Percentiles rank a stretch among this genome's conserved stretches.
Evolutionary conservation across 2,888 invertebrate genomes (phyloP).

Genomic region (Agrotis clavis): DNA sequence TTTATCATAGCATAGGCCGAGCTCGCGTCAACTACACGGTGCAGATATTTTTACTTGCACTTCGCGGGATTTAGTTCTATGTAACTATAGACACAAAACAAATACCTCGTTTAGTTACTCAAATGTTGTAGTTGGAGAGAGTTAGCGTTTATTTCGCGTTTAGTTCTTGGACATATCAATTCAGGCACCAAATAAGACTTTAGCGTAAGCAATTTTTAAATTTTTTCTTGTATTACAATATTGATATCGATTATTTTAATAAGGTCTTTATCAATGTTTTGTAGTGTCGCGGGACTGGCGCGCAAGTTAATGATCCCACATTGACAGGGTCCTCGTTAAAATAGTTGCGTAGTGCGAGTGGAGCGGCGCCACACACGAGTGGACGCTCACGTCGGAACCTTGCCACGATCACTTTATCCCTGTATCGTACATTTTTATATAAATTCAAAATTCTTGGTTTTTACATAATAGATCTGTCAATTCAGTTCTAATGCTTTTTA

Average conservation of each 20-base stretch:
- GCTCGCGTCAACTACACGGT: slow-evolving; percentile 80
- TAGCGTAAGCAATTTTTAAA: slow-evolving; percentile 87
- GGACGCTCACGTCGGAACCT: slow-evolving; percentile 61
- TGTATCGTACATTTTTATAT: slow-evolving; percentile 77
- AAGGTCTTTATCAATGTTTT: slow-evolving; percentile 70
- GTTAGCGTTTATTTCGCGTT: slow-evolving; percentile 87
- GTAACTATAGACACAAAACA: slow-evolving; percentile 87
- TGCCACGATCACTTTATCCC: slow-evolving; percentile 76
- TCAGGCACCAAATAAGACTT: slow-evolving; percentile 90
- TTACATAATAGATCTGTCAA: slow-evolving; percentile 70
- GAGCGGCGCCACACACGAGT: slow-evolving; percentile 59
- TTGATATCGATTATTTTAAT: slow-evolving; percentile 67
- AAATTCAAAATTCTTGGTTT: slow-evolving; percentile 50
- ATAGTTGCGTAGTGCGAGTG: slow-evolving; percentile 72
- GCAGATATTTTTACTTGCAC: slow-evolving; percentile 81
- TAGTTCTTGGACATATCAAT: slow-evolving; percentile 90
- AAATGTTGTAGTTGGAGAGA: slow-evolving; percentile 86
- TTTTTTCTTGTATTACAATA: slow-evolving; percentile 76
- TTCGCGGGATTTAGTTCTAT: slow-evolving; percentile 83
- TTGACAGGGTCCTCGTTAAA: slow-evolving; percentile 72
- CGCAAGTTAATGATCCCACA: slow-evolving; percentile 55
- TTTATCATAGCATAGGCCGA: slow-evolving; percentile 85
- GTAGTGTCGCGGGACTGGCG: slow-evolving; percentile 53
- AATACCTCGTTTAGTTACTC: slow-evolving; percentile 90
- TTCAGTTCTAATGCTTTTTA: slow-evolving; percentile 81